A percentile compares a stretch with the other conserved stretches of the same genome.
phyloP scores from a whole-genome alignment of 2,888 invertebrate species.

The Conus canariensis region DNA sequence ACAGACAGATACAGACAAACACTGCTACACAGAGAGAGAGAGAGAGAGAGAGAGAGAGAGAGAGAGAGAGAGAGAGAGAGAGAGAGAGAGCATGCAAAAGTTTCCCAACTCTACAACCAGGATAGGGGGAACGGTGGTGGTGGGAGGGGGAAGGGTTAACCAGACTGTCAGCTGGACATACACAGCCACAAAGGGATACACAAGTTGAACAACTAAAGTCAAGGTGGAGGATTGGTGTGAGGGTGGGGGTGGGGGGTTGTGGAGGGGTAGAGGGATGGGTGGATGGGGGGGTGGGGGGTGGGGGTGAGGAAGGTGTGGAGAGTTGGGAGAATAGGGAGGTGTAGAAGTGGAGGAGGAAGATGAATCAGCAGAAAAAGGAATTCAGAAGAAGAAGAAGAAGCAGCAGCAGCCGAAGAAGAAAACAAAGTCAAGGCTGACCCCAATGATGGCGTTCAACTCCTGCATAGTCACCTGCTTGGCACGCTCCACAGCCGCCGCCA shows the following conservation, averaged over 20 bases:
- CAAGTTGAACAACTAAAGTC: too few species aligned
- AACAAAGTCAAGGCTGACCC: slow-evolving; percentile 85
- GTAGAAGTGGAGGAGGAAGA: background rate
- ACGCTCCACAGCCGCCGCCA: slow-evolving; percentile 95
- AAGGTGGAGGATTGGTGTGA: background rate
- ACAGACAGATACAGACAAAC: background rate
- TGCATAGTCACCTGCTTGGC: slow-evolving; percentile 98
- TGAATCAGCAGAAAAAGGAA: background rate
- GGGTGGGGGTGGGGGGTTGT: too few species aligned
- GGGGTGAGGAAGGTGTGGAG: background rate
- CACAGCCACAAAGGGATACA: too few species aligned
- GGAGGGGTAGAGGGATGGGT: too few species aligned
- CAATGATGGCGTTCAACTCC: slow-evolving; percentile 96
- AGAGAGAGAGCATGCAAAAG: background rate
- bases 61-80: background rate
- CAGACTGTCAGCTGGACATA: too few species aligned
- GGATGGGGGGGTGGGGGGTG: background rate
- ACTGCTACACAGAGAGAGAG: background rate
- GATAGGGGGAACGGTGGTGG: background rate
- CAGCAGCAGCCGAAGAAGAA: background rate
- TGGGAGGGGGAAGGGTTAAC: background rate
- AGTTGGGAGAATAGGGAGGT: background rate
- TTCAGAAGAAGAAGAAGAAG: background rate
- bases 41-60: slow-evolving; percentile 8
- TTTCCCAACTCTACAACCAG: background rate